These are phyloP conservation scores for Sebastes dallii DNA, from an alignment of 2,797 vertebrate genomes.

Conservation along the genomic window DNA sequence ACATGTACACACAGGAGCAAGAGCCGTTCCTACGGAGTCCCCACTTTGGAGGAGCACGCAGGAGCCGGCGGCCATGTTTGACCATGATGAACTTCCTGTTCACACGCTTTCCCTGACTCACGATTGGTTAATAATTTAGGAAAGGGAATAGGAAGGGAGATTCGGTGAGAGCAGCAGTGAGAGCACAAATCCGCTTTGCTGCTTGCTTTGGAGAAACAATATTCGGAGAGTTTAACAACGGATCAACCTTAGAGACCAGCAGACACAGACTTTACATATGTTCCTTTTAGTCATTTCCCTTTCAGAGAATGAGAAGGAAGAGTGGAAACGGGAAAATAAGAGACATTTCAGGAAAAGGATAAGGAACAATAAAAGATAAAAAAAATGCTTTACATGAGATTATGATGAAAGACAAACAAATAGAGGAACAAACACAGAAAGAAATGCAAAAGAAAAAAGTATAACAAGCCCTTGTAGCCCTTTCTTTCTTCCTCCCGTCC, in stretches of 20 bases:
- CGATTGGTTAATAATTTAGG: constrained; percentile 68
- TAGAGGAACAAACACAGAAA: neutral
- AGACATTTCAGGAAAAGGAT: neutral
- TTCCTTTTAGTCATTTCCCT: neutral
- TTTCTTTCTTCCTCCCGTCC: neutral
- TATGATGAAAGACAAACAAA: neutral
- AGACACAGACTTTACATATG: neutral
- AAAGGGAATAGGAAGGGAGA: constrained; percentile 33
- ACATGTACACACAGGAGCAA: constrained; percentile 39
- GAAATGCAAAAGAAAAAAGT: neutral
- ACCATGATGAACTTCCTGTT: constrained; percentile 69
- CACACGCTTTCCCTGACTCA: constrained; percentile 46
- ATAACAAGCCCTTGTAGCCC: neutral
- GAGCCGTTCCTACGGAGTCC: neutral
- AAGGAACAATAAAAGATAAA: neutral
- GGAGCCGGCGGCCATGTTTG: constrained; percentile 53
- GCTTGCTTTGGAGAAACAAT: constrained; percentile 1
- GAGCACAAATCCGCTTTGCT: neutral
- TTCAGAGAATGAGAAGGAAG: neutral
- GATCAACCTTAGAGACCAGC: neutral
- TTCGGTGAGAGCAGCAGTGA: neutral
- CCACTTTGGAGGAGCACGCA: constrained; percentile 24
- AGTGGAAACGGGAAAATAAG: neutral
- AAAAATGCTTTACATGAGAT: neutral
- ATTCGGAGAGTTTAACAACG: neutral